Base-by-base conservation (phyloP, 2,888 invertebrate species). In the Horisme vitalbata region DNA sequence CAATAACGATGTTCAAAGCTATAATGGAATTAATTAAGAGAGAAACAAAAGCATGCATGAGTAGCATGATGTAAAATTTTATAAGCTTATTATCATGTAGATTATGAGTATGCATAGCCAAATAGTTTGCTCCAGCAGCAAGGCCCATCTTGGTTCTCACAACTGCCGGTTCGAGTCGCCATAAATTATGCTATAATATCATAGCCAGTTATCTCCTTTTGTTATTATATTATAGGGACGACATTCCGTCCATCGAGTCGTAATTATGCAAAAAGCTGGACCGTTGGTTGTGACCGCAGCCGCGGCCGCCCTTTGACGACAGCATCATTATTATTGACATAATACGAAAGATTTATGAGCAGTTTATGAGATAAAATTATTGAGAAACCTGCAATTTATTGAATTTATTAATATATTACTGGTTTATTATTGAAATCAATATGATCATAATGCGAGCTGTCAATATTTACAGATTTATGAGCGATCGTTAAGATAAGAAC, bases 241-340 rank as follows among this genome's bases (percentile, higher is more conserved):
- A 71, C 83, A 87, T 89, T 88, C 87, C 83, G 73, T 75, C 68
- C 72, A 74, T 74, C 70, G 71, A 63, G 28, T 27, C 71, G 69
- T 86, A 84, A 88, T 88, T 88, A 88, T 88, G 88, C 86, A 88
- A 87, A 87, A 88, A 88, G 81, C 83, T 79, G 85, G 85, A 80
- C 86, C n/a, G n/a, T n/a, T n/a, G n/a, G n/a, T n/a, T 65, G 59
- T 78, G 84, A 80, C 58, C 81, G 79, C 27, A 43, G 48, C 71
- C 73, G 82, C 87, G 86, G 86, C 75, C 70, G 68, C 64, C 71
- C 86, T 88, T 89, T 88, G 87, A 82, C 79, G 75, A 73, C 69
- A 76, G 75, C 82, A 80, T 85, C 86, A 82, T 88, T 87, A 86
- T 83, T 81, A 71, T 82, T 85, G 84, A 85, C 86, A 79, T 82